Evolutionary conservation across 2,888 invertebrate genomes (phyloP), one percentile per base, ranked within the genome.

Genomic region (Hipparchia semele): DNA sequence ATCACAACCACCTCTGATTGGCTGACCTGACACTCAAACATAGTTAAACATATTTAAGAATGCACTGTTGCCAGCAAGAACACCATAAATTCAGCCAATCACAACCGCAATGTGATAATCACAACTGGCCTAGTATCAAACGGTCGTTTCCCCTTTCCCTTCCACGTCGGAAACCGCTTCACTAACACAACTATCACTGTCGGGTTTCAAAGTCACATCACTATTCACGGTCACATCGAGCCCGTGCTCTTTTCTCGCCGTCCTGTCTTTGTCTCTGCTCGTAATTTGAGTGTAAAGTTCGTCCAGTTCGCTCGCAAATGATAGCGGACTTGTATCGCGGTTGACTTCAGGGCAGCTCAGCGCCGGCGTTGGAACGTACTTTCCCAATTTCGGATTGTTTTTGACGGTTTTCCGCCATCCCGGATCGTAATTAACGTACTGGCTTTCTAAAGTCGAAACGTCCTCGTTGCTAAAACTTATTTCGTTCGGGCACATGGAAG

Each of bases 221-320:
- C 93, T 92, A 70, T 88, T 91, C 75, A 90, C 83, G 12, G 93
- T 91, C 79, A 88, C 87, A 73, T 92, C 92, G 59, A 92, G 75
- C 10, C 85, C 89, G 56, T 82, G 80, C 7, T 90, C 90, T 68
- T 87, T 87, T 23, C 87, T 78, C 65, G 83, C 80, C 66, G 85
- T 81, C 78, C 90, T 87, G 7, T 90, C 89, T 71, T 87, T 86
- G 70, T 90, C 89, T 73, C 90, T 83, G 79, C 95, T 91, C 13
- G 95, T 94, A 62, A 96, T 96, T 81, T 96, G 96, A 79, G 96
- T 96, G 83, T 96, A 96, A 8, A 96, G 88, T 82, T 96, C 96
- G 81, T 96, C 96, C 68, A 96, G 90, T 78, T 95, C 95, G 80
- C 95, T 95, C 61, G 89, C 82, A 76, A 91, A 91, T 0, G 94